Conservation (phyloP, 2,888 invertebrate species). For the Cotesia congregata region DNA sequence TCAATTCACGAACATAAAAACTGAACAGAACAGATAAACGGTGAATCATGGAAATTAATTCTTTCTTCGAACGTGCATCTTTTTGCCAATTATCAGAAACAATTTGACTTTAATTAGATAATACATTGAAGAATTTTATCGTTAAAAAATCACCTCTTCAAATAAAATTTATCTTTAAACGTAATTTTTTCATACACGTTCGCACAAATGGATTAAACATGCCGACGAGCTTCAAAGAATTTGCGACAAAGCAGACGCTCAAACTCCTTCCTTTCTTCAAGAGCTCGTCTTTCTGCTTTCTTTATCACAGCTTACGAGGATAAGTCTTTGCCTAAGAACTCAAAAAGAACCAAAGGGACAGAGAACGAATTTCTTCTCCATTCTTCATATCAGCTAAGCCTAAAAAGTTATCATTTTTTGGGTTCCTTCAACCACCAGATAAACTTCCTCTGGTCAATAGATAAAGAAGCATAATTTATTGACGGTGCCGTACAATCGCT, state of each 20-base stretch:
- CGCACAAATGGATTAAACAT: constrained; percentile 55
- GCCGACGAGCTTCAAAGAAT: constrained; percentile 54
- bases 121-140: background rate
- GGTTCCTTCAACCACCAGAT: background rate
- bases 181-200: constrained; percentile 46
- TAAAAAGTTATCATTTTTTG: background rate
- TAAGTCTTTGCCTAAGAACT: background rate
- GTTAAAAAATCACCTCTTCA: background rate
- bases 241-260: constrained; percentile 48
- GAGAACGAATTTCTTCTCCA: constrained; percentile 25
- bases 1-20: background rate
- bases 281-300: constrained; percentile 36
- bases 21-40: background rate
- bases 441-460: background rate
- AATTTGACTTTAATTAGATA: constrained; percentile 23
- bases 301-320: constrained; percentile 16
- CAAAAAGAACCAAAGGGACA: background rate
- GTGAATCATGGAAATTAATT: constrained; percentile 48
- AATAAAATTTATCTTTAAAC: constrained; percentile 5
- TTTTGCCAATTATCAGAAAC: constrained; percentile 45
- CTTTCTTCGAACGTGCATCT: constrained; percentile 35
- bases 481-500: background rate
- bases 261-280: constrained; percentile 41
- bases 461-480: background rate
- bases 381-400: constrained; percentile 12